A percentile compares a stretch with the other conserved stretches of the same genome.
phyloP scores from a whole-genome alignment of 2,113 vertebrate genomes.

The Poeciliopsis turrubarensis region DNA sequence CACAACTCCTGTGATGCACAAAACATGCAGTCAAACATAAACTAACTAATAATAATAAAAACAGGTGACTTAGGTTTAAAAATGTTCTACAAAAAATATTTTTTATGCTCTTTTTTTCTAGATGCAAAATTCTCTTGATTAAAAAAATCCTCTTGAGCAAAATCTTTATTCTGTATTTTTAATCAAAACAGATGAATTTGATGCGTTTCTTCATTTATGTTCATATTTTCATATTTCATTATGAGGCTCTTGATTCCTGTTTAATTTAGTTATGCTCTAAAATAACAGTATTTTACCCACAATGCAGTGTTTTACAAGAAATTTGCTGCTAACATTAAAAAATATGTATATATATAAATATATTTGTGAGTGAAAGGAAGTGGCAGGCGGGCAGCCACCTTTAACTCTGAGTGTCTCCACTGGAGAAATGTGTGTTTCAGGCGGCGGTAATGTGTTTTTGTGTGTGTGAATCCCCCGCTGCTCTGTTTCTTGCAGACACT shows the following conservation, averaged over 20 bases:
- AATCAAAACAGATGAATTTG: slow-evolving; percentile 16
- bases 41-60: neutral
- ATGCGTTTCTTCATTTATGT: slow-evolving; percentile 14
- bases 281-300: slow-evolving; percentile 63
- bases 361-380: slow-evolving; percentile 10
- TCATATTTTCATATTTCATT: slow-evolving; percentile 26
- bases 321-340: slow-evolving; percentile 32
- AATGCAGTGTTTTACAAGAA: slow-evolving; percentile 61
- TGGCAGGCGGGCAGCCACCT: slow-evolving; percentile 42
- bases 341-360: slow-evolving; percentile 1
- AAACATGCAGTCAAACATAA: neutral
- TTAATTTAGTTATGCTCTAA: slow-evolving; percentile 60
- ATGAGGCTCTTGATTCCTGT: slow-evolving; percentile 29
- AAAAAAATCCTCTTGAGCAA: neutral
- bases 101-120: neutral
- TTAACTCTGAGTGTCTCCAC: slow-evolving; percentile 48
- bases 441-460: slow-evolving; percentile 57
- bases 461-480: slow-evolving; percentile 68
- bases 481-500: slow-evolving; percentile 67
- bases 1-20: slow-evolving; percentile 9
- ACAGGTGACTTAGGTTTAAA: neutral
- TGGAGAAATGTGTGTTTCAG: slow-evolving; percentile 45
- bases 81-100: neutral
- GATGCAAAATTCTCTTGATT: neutral
- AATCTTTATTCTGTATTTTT: neutral